A percentile compares a stretch with the other conserved stretches of the same genome.
These are phyloP conservation scores for Ctenochaetus hawaiiensis DNA, from an alignment of 2,797 vertebrate species.

Conservation along the genomic window DNA sequence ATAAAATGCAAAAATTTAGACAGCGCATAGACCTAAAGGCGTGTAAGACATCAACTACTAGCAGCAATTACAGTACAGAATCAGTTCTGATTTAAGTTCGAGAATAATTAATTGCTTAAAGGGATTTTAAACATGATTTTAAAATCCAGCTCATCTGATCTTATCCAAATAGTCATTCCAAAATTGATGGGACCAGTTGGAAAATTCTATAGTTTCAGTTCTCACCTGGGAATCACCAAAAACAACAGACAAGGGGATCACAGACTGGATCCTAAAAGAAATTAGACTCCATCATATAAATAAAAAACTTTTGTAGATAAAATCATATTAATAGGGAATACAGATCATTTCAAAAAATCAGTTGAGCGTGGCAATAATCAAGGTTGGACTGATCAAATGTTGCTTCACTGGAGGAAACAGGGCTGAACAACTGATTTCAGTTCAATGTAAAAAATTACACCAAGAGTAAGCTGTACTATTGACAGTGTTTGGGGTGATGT, in stretches of 20 bases:
- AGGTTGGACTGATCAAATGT: neutral
- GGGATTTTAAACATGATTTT: neutral
- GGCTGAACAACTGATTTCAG: neutral
- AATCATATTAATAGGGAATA: neutral
- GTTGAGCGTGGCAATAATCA: neutral
- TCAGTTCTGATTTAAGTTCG: neutral
- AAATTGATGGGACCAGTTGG: neutral
- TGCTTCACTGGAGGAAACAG: neutral
- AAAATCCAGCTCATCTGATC: neutral
- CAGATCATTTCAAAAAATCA: neutral
- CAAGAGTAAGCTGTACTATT: neutral
- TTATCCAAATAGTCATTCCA: neutral
- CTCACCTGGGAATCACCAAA: neutral
- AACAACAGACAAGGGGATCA: neutral
- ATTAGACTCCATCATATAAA: neutral
- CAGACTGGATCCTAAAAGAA: neutral
- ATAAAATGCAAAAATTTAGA: neutral
- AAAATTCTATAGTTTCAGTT: slow-evolving; percentile 6
- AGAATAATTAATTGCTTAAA: neutral
- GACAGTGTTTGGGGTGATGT: no score
- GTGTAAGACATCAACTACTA: neutral
- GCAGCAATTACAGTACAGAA: neutral
- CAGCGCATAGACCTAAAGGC: neutral
- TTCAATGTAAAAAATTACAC: neutral
- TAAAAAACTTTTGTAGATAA: neutral